Evolutionary conservation across 2,888 invertebrate species (phyloP).

Genomic region (Dioctria rufipes): DNA sequence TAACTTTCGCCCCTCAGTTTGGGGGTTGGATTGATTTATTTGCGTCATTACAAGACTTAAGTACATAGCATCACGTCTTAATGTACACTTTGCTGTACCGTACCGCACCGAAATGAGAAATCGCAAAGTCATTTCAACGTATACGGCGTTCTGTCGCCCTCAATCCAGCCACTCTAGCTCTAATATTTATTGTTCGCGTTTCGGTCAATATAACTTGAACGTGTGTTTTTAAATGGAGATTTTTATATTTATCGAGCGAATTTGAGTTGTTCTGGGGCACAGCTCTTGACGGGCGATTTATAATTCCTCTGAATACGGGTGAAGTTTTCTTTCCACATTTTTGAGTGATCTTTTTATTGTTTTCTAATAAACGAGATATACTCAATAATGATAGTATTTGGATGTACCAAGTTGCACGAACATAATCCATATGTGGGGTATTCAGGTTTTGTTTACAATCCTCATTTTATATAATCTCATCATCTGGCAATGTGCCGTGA

Average conservation of each 20-base stretch:
- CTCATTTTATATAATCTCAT: background rate
- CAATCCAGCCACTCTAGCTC: background rate
- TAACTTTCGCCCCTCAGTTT: constrained; percentile 12
- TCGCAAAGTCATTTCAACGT: constrained; percentile 9
- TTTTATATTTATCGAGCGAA: constrained; percentile 32
- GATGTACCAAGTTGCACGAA: background rate
- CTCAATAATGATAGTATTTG: background rate
- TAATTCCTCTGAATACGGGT: too few relatives aligned
- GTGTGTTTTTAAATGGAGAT: constrained; percentile 54
- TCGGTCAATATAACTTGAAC: constrained; percentile 55
- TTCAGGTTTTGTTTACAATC: constrained; percentile 2
- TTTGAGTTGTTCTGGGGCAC: background rate
- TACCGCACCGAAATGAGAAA: constrained; percentile 12
- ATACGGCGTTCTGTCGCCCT: background rate
- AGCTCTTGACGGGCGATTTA: too few relatives aligned
- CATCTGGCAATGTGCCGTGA: constrained; percentile 20
- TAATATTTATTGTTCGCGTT: constrained; percentile 56
- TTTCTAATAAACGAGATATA: constrained; percentile 8
- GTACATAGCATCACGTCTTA: constrained; percentile 52
- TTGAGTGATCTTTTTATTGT: background rate
- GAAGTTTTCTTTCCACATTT: too few relatives aligned
- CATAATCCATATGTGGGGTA: background rate
- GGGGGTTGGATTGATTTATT: constrained; percentile 52
- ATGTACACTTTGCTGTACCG: constrained; percentile 23
- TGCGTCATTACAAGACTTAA: constrained; percentile 46